These are phyloP conservation scores for Philypnodon macrostomus DNA, from an alignment of 2,797 vertebrate genomes.

Conservation along the genomic window DNA sequence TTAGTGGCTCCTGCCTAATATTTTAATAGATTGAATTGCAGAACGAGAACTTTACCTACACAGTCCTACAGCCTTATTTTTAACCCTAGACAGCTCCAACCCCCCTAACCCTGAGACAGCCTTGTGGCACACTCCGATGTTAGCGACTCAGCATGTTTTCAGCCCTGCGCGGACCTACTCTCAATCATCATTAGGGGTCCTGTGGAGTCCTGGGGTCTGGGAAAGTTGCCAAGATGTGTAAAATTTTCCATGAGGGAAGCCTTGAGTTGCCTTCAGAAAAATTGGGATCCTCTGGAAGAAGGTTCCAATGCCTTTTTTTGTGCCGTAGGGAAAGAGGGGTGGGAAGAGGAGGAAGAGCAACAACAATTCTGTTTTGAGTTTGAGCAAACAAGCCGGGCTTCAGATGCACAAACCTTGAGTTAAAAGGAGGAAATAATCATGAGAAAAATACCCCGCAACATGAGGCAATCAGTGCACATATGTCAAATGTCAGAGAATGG, in stretches of 20 bases:
- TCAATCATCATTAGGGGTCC: conserved; percentile 86
- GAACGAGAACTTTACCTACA: too few species aligned
- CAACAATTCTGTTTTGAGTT: conserved; percentile 61
- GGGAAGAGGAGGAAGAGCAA: conserved; percentile 34
- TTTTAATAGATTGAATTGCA: too few species aligned
- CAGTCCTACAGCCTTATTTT: conserved; percentile 26
- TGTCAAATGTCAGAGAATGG: conserved; percentile 66
- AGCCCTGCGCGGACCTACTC: conserved; percentile 79
- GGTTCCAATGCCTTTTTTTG: conserved; percentile 63
- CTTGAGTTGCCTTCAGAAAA: conserved; percentile 76
- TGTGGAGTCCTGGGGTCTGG: conserved; percentile 80
- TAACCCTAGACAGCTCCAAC: conserved; percentile 63
- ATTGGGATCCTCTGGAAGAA: conserved; percentile 66
- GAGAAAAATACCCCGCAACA: conserved; percentile 46
- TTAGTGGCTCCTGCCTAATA: too few species aligned
- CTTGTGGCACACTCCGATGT: conserved; percentile 71
- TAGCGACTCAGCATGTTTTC: conserved; percentile 84
- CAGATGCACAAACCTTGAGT: conserved; percentile 47
- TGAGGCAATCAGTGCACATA: conserved; percentile 64
- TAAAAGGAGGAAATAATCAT: conserved; percentile 64
- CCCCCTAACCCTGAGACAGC: conserved; percentile 45
- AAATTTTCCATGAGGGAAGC: conserved; percentile 94
- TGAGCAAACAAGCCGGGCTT: conserved; percentile 51
- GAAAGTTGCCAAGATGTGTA: conserved; percentile 84
- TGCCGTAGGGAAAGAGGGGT: conserved; percentile 56